Evolutionary conservation across 2,888 invertebrate species (phyloP), one percentile per base, ranked within the genome.

Genomic region (Ephialtes manifestator): DNA sequence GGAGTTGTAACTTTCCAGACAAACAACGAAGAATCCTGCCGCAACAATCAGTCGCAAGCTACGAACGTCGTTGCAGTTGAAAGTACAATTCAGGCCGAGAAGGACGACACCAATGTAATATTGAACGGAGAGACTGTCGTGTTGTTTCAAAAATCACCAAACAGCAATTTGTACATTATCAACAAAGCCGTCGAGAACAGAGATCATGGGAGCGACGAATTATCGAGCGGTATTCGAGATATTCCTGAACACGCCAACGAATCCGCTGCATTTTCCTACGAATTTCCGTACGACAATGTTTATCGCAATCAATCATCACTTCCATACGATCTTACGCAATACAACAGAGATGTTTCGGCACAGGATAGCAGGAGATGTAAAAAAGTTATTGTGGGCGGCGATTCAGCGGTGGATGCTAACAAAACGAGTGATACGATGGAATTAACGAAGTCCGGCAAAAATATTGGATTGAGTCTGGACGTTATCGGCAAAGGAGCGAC

Each of bases 131-230:
- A 94, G 68, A 94, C 94, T 0, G 90, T 94, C 7, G 90, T 93
- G 20, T 77, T 94, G 3, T 63, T 92, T 35, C 92, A 92, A 83
- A 94, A 94, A 58, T 93, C 93, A 2, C 94, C 93, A 0, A 93
- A 94, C 81, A 94, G 94, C 60, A 94, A 94, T 87, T 85, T 94
- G 11, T 94, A 93, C 81, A 93, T 94, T 2, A 94, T 94, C 51
- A 94, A 94, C 80, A 94, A 94, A 85, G 94, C 94, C 0, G 90
- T 91, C 0, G 93, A 93, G 39, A 92, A 89, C 71, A 80, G 82
- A 10, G 87, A 87, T 68, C 84, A 83, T 60, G 88, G 58, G 3
- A 90, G 89, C 7, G 92, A 92, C 8, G 92, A 91, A 1, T 81
- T 71, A 1, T 83, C 81, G 0, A 83, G 79, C 8, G 55, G 83